Evolutionary conservation across 2,888 invertebrate species (phyloP), one percentile per base, ranked within the genome.

Genomic region (Cataglyphis altisquamis): DNA sequence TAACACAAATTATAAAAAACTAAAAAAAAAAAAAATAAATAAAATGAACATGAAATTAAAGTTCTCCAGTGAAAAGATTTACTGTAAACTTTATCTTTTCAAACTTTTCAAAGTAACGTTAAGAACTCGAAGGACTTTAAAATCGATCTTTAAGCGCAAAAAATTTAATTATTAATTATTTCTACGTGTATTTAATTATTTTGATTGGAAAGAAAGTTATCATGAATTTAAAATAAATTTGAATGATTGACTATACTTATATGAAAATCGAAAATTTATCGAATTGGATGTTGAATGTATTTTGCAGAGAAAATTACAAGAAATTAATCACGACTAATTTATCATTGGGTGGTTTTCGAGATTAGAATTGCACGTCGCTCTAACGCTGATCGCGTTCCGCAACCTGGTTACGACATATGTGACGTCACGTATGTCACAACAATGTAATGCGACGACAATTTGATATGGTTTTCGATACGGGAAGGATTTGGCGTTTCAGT

Each of bases 131-230:
- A 10, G 29, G 32, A 70, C 48, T 36, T 21, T 39, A 39, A 66
- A 75, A 52, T 21, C 29, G 25, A 68, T 70, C 18, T 3, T 4
- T 12, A 18, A 45, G 21, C 25, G 18, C 12, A 1, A 41, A 25
- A 32, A 52, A 68, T 10, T 52, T 52, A 52, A 12, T 78, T 62
- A 45, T 70, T 60, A 62, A 70, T 72, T 60, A 80, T 72, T 72
- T 25, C 5, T 8, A 45, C 1, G 15, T n/a, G 6, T 12, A 32
- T 12, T 48, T 12, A 36, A 25, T 70, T 70, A 80, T 62, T 52
- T 8, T 48, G 1, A 70, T 4, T 10, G n/a, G 9, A 12, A 32
- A 62, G 25, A 9, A 55, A 67, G 32, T 45, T 25, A n/a, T 8
- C 32, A 29, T 15, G 15, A 29, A 32, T 74, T 29, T 15, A 45